Percentiles rank a stretch among this genome's conserved stretches.
These are phyloP conservation scores for Amphipyra tragopoginis DNA, from an alignment of 2,888 invertebrate species.

Conservation along the genomic window DNA sequence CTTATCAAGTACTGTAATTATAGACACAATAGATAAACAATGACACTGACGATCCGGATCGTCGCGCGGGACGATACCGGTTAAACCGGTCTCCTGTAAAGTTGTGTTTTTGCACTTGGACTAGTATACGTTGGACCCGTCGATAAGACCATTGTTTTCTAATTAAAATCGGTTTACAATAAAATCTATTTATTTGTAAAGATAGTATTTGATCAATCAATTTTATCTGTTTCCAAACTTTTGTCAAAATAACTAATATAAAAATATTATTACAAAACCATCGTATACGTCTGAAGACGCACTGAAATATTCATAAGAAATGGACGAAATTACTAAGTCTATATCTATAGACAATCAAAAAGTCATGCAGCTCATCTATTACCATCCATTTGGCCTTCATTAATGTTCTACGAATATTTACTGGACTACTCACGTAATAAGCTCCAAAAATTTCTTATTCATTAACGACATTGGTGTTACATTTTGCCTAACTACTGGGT, in stretches of 20 bases:
- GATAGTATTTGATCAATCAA: slow-evolving; percentile 8
- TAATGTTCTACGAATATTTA: slow-evolving; percentile 57
- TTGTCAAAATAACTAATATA: slow-evolving; percentile 6
- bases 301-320: slow-evolving; percentile 62
- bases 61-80: too few relatives aligned
- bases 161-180: slow-evolving; percentile 16
- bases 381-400: slow-evolving; percentile 52
- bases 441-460: slow-evolving; percentile 80
- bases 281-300: slow-evolving; percentile 26
- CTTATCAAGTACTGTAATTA: too few relatives aligned
- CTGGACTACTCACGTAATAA: slow-evolving; percentile 74
- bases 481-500: slow-evolving; percentile 85
- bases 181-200: slow-evolving; percentile 26
- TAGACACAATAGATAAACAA: too few relatives aligned
- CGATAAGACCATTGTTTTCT: slow-evolving; percentile 15
- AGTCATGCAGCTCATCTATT: slow-evolving; percentile 61
- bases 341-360: slow-evolving; percentile 67
- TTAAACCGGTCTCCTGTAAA: too few relatives aligned
- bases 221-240: slow-evolving; percentile 10
- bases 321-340: slow-evolving; percentile 83
- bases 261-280: slow-evolving; percentile 31
- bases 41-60: too few relatives aligned
- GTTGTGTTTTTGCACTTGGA: too few relatives aligned
- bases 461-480: slow-evolving; percentile 86
- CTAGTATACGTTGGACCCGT: too few relatives aligned